These are phyloP conservation scores for Cryptotis parvus DNA, from an alignment of 2,113 vertebrate species.

Conservation along the genomic window DNA sequence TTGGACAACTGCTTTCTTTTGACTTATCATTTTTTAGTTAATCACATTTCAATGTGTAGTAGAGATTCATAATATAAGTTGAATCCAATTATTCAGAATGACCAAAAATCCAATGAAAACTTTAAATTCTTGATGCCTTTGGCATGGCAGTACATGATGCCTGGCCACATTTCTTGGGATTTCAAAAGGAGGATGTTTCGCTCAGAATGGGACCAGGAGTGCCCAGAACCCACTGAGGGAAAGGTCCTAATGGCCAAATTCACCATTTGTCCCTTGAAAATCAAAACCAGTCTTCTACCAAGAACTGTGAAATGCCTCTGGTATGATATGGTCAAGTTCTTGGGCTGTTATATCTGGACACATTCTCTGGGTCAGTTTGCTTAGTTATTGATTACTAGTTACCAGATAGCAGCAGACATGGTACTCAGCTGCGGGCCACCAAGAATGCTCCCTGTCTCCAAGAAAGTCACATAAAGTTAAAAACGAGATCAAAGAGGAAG, in stretches of 20 bases:
- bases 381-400: not conserved
- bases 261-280: fast-evolving
- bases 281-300: not conserved
- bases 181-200: not conserved
- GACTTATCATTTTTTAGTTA: no score
- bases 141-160: fast-evolving
- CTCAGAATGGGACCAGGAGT: no score
- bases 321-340: not conserved
- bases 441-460: no score
- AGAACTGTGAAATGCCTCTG: fast-evolving
- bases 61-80: not conserved
- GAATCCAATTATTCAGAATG: not conserved
- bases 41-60: not conserved
- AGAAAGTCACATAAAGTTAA: no score
- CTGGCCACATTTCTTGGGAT: not conserved
- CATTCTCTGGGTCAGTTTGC: no score
- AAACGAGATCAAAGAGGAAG: not conserved
- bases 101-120: not conserved
- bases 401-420: not conserved
- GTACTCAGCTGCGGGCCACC: not conserved
- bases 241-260: not conserved
- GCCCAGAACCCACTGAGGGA: not conserved
- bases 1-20: not conserved
- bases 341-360: not conserved
- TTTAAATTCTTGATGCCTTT: fast-evolving